These are phyloP conservation scores for Strigamia transsilvanica DNA, from an alignment of 2,888 invertebrate species.

Conservation along the genomic window DNA sequence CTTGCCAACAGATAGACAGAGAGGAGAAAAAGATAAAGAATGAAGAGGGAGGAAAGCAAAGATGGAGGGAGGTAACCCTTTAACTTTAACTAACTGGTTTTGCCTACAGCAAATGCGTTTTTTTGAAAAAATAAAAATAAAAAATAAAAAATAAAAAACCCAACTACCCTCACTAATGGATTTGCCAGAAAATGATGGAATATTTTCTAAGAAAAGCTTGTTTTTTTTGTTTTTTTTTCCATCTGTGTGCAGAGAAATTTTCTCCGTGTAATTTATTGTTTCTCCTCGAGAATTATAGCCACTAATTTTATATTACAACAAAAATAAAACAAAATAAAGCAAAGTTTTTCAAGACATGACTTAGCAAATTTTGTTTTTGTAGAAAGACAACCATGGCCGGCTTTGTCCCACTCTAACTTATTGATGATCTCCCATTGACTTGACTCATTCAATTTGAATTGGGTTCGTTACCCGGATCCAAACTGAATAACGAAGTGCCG, in stretches of 20 bases:
- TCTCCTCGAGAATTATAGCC: slow-evolving; percentile 1
- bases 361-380: not conserved
- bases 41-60: slow-evolving; percentile 2
- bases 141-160: not conserved
- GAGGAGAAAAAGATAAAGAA: not conserved
- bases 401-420: not conserved
- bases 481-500: no score
- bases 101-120: not conserved
- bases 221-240: not conserved
- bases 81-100: slow-evolving; percentile 23
- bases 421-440: not conserved
- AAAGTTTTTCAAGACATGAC: not conserved
- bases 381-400: not conserved
- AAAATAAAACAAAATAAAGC: not conserved
- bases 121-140: not conserved
- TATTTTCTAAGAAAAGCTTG: not conserved
- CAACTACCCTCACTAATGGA: not conserved
- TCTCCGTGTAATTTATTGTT: not conserved
- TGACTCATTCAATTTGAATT: no score
- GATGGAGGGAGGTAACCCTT: slow-evolving; percentile 23
- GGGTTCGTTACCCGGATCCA: no score
- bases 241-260: not conserved
- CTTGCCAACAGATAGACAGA: slow-evolving; percentile 35
- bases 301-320: not conserved
- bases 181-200: slow-evolving; percentile 26